A percentile compares a stretch with the other conserved stretches of the same genome.
Evolutionary conservation across 2,888 invertebrate genomes (phyloP).

Genomic region (Andrena praecox): DNA sequence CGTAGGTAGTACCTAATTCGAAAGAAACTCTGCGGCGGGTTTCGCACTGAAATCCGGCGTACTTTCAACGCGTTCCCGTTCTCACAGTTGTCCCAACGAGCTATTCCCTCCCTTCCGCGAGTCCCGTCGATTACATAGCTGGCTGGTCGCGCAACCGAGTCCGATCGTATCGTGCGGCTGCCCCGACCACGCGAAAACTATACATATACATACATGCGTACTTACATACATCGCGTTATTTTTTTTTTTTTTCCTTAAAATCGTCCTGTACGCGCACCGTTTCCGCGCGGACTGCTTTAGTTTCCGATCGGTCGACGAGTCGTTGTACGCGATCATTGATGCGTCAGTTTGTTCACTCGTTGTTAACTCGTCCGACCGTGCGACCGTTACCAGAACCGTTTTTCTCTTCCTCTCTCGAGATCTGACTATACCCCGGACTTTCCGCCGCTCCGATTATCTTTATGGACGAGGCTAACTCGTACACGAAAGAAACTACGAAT

Average conservation of each 20-base stretch:
- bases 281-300: too few relatives aligned
- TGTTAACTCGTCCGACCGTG: background rate
- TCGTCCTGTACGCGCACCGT: too few relatives aligned
- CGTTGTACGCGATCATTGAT: too few relatives aligned
- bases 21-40: constrained; percentile 6
- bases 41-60: background rate
- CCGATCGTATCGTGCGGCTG: constrained; percentile 1
- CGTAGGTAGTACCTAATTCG: background rate
- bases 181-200: constrained; percentile 1
- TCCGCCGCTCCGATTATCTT: background rate
- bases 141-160: constrained; percentile 11
- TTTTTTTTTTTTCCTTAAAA: too few relatives aligned
- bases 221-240: too few relatives aligned
- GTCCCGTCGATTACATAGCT: background rate
- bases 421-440: background rate
- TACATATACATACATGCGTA: too few relatives aligned
- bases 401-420: background rate
- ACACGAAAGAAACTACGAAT: constrained; percentile 8
- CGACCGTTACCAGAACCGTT: constrained; percentile 3
- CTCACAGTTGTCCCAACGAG: constrained; percentile 12
- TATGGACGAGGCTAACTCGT: background rate
- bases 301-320: too few relatives aligned
- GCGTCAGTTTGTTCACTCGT: background rate
- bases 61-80: constrained; percentile 14
- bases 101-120: background rate